Evolutionary conservation across 64 coral and sea anemone species (phyloP).

Genomic region (Cladopsammia gracilis): DNA sequence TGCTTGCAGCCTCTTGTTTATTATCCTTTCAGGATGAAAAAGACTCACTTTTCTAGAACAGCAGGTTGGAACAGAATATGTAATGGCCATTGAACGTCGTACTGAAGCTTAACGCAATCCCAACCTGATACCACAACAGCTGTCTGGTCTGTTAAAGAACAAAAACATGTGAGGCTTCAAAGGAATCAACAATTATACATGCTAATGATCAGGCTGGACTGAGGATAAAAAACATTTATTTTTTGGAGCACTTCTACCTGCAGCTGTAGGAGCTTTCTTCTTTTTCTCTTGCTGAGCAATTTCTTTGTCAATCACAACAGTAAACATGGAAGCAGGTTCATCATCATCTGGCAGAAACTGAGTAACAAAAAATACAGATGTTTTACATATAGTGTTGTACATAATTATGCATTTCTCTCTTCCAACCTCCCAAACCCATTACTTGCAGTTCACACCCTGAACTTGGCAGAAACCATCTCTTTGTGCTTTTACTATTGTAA

Average conservation of each 20-base stretch:
- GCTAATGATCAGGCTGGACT: too few species aligned
- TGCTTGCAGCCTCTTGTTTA: too few species aligned
- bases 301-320: conserved; percentile 71
- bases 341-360: conserved; percentile 97
- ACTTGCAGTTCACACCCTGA: too few species aligned
- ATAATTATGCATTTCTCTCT: too few species aligned
- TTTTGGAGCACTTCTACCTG: background rate
- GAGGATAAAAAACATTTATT: background rate
- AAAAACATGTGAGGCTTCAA: background rate
- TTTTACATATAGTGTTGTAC: too few species aligned
- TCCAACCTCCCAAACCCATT: too few species aligned
- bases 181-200: background rate
- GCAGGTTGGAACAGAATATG: conserved; percentile 89
- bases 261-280: background rate
- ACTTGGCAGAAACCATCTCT: too few species aligned
- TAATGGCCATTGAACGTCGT: conserved; percentile 95
- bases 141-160: conserved; percentile 62
- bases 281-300: conserved; percentile 68
- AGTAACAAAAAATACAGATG: background rate
- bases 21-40: background rate
- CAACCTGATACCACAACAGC: conserved; percentile 77
- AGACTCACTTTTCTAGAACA: conserved; percentile 91
- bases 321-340: conserved; percentile 80
- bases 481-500: too few species aligned
- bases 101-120: conserved; percentile 87